phyloP scores from a whole-genome alignment of 2,113 vertebrate genomes.

The Epinephelus moara region DNA sequence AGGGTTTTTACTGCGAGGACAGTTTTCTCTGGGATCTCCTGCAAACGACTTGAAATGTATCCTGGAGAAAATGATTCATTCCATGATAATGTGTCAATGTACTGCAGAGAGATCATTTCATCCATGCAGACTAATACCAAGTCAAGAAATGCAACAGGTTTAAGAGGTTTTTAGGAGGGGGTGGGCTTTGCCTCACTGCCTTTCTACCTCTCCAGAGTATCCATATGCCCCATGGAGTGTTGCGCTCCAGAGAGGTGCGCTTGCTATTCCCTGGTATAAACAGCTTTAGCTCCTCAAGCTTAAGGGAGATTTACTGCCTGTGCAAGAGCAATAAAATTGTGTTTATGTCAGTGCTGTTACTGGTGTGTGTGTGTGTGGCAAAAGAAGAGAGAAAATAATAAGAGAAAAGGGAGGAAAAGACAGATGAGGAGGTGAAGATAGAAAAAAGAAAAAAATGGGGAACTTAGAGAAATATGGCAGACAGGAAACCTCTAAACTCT shows the following conservation, averaged over 20 bases:
- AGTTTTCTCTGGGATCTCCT: conserved; percentile 33
- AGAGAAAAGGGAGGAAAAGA: conserved; percentile 8
- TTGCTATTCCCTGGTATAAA: conserved; percentile 62
- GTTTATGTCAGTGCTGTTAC: conserved; percentile 54
- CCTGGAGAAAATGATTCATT: conserved; percentile 30
- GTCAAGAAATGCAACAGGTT: conserved; percentile 18
- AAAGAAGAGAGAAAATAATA: conserved; percentile 20
- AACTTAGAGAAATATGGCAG: neutral
- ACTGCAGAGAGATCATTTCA: conserved; percentile 18
- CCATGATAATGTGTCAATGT: conserved; percentile 19
- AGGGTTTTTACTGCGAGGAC: conserved; percentile 38
- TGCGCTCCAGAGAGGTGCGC: conserved; percentile 55
- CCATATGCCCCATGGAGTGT: conserved; percentile 55
- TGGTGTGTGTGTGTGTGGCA: conserved; percentile 13
- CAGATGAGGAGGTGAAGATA: neutral
- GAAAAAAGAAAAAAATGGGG: neutral
- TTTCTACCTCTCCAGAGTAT: conserved; percentile 33
- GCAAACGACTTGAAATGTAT: conserved; percentile 19
- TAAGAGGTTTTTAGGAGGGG: conserved; percentile 24
- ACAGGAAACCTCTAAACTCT: conserved; percentile 8
- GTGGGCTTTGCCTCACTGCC: conserved; percentile 46
- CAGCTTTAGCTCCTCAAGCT: conserved; percentile 68
- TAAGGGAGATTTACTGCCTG: conserved; percentile 67
- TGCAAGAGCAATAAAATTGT: conserved; percentile 61
- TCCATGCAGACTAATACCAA: conserved; percentile 2